Percentiles rank a stretch among this genome's conserved stretches.
phyloP scores from a whole-genome alignment of 2,113 vertebrate genomes.

The Callocephalon fimbriatum region DNA sequence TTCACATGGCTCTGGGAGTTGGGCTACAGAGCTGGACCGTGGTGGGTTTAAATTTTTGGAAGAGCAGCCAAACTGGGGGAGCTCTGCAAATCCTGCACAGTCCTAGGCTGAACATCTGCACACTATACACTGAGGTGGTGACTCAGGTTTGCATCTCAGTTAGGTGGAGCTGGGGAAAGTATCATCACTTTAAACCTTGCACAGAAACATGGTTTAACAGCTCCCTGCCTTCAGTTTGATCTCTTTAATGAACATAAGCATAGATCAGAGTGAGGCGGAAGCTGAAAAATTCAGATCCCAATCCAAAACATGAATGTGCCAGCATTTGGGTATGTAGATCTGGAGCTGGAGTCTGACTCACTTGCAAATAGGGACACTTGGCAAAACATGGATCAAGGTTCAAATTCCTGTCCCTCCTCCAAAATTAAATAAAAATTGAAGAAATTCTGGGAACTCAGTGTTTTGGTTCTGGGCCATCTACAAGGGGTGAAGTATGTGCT shows the following conservation, averaged over 20 bases:
- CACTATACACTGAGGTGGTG: background rate
- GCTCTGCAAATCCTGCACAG: background rate
- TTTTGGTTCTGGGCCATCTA: conserved; percentile 36
- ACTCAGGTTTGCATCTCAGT: background rate
- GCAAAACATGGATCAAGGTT: background rate
- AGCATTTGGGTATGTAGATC: conserved; percentile 1
- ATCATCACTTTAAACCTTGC: background rate
- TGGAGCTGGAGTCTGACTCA: conserved; percentile 14
- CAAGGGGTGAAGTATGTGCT: conserved; percentile 4
- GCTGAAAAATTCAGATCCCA: conserved; percentile 13
- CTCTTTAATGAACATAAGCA: background rate
- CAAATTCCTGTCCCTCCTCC: background rate
- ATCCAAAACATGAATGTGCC: background rate
- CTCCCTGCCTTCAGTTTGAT: background rate
- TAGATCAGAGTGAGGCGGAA: background rate
- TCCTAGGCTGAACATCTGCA: background rate
- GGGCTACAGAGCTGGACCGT: background rate
- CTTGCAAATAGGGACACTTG: conserved; percentile 1
- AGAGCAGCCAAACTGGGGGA: background rate
- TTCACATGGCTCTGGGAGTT: background rate
- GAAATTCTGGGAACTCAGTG: background rate
- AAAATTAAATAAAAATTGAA: background rate
- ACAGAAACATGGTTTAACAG: background rate
- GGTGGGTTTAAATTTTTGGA: background rate
- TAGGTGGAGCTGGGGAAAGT: background rate